Evolutionary conservation across 2,797 vertebrate species (phyloP).

Genomic region (Nothura maculosa): DNA sequence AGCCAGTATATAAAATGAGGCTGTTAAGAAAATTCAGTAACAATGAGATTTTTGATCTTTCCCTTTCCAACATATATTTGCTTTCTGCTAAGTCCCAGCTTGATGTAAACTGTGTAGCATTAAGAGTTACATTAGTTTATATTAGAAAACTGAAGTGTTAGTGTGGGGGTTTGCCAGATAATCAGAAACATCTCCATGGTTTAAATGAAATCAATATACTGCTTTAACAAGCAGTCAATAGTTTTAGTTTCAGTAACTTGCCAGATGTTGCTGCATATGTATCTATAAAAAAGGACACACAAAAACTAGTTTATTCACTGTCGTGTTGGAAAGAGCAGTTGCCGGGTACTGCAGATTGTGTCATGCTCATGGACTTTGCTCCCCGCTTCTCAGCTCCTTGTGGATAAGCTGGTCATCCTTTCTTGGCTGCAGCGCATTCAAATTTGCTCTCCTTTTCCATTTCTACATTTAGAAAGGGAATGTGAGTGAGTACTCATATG

Average conservation of each 20-base stretch:
- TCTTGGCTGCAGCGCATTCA: neutral
- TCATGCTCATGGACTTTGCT: neutral
- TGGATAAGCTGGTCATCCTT: neutral
- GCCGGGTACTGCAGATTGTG: neutral
- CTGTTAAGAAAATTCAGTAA: neutral
- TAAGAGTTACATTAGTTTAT: neutral
- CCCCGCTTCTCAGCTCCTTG: neutral
- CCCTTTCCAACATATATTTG: neutral
- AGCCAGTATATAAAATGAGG: neutral
- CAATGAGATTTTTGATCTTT: neutral
- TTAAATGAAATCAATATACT: conserved; percentile 54
- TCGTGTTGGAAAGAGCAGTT: neutral
- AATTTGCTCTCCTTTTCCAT: neutral
- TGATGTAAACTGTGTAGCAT: neutral
- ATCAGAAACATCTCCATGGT: conserved; percentile 30
- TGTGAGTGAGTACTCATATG: neutral
- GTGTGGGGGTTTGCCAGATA: conserved; percentile 35
- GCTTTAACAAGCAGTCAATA: conserved; percentile 56
- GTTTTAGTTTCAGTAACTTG: conserved; percentile 31
- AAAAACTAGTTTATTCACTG: neutral
- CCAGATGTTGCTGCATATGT: neutral
- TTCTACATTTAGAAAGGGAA: neutral
- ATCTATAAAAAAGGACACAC: too few species aligned
- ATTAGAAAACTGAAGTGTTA: conserved; percentile 18
- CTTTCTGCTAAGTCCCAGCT: conserved; percentile 30